These are phyloP conservation scores for Clepsis dumicolana DNA, from an alignment of 2,888 invertebrate genomes.

Conservation along the genomic window DNA sequence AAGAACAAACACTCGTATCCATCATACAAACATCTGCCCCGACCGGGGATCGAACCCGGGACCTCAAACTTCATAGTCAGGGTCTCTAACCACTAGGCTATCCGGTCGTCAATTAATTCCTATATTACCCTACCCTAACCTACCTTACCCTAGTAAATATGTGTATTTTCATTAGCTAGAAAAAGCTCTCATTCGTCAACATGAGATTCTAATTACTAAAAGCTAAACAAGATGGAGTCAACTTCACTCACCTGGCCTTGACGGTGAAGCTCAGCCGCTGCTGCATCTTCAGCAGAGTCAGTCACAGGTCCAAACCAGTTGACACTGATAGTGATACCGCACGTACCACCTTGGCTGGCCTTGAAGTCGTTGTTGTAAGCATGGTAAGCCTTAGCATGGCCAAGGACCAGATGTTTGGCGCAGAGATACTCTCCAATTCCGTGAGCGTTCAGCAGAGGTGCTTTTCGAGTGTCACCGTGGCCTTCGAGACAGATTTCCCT, in stretches of 20 bases:
- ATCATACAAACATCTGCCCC: too few relatives aligned
- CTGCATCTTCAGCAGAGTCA: constrained; percentile 58
- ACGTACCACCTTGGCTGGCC: constrained; percentile 51
- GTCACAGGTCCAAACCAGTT: constrained; percentile 54
- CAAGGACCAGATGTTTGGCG: constrained; percentile 79
- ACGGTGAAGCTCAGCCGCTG: constrained; percentile 56
- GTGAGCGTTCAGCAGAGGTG: constrained; percentile 62
- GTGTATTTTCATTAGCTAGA: too few relatives aligned
- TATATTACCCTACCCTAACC: too few relatives aligned
- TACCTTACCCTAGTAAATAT: too few relatives aligned
- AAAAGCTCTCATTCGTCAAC: too few relatives aligned
- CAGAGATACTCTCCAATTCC: constrained; percentile 81
- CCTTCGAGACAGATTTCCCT: constrained; percentile 47
- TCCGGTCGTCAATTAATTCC: too few relatives aligned
- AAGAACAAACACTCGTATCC: too few relatives aligned
- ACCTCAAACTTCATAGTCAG: too few relatives aligned
- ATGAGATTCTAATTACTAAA: background rate
- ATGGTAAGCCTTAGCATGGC: constrained; percentile 86
- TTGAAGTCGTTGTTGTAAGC: constrained; percentile 67
- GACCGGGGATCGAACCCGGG: too few relatives aligned
- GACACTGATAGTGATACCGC: constrained; percentile 48
- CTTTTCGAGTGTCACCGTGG: constrained; percentile 44
- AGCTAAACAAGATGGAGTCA: too few relatives aligned
- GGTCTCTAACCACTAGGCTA: too few relatives aligned
- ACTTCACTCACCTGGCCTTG: constrained; percentile 47